These are phyloP conservation scores for Tachina grossa DNA, from an alignment of 2,888 invertebrate genomes.

Conservation along the genomic window DNA sequence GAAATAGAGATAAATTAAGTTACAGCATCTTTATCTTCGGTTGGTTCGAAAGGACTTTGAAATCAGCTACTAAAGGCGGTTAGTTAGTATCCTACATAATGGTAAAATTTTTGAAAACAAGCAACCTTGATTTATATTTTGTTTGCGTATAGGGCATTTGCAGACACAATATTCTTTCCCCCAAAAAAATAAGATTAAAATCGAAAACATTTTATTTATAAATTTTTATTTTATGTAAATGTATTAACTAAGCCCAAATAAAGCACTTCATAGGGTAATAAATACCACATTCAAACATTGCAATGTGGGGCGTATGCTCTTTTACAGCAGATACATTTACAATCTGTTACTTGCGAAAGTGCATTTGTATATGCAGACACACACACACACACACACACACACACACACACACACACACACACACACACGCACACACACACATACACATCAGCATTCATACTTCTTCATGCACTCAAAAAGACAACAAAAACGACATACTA, in stretches of 20 bases:
- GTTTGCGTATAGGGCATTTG: too few relatives aligned
- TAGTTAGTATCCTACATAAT: too few relatives aligned
- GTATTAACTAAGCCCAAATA: neutral
- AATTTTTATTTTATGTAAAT: neutral
- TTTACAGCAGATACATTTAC: slow-evolving; percentile 33
- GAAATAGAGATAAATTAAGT: neutral
- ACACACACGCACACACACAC: slow-evolving; percentile 15
- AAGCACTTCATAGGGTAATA: neutral
- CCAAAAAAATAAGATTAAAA: neutral
- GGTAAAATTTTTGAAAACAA: too few relatives aligned
- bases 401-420: slow-evolving; percentile 16
- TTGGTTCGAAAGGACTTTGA: neutral
- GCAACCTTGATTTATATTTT: too few relatives aligned
- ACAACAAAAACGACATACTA: neutral
- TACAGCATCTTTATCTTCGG: neutral
- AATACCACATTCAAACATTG: slow-evolving; percentile 14
- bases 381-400: slow-evolving; percentile 25
- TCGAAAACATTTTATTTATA: neutral
- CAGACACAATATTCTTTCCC: too few relatives aligned
- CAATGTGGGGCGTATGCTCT: slow-evolving; percentile 59
- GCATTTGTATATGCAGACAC: neutral
- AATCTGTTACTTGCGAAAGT: slow-evolving; percentile 11
- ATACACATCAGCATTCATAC: neutral
- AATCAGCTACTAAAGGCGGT: neutral
- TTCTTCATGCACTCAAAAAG: too few relatives aligned